Conservation (phyloP, 2,797 vertebrate genomes). For the Orestias chungarensis region DNA sequence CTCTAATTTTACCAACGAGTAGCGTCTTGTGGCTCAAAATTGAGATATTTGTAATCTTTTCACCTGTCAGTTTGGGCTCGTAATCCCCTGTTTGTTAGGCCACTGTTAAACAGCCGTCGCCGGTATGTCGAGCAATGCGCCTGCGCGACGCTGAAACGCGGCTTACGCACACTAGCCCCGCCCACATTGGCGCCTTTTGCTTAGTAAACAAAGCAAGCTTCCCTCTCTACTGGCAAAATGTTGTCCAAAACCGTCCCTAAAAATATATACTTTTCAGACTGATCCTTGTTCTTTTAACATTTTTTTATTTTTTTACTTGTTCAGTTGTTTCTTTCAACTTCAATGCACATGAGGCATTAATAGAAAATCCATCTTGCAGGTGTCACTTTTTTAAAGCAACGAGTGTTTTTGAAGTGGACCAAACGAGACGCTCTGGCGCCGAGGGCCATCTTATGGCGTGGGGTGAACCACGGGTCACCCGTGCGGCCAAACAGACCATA, state of each 20-base stretch:
- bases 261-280: too few species aligned
- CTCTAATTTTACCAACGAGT: neutral
- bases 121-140: slow-evolving; percentile 77
- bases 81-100: slow-evolving; percentile 77
- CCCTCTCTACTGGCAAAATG: too few species aligned
- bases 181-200: slow-evolving; percentile 2
- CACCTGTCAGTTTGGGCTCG: slow-evolving; percentile 78
- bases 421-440: slow-evolving; percentile 14
- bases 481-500: neutral
- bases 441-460: neutral
- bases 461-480: neutral
- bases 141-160: slow-evolving; percentile 53
- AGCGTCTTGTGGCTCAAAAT: neutral
- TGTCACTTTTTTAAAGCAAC: slow-evolving; percentile 2
- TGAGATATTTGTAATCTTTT: slow-evolving; percentile 25
- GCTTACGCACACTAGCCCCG: slow-evolving; percentile 10
- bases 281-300: neutral
- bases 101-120: slow-evolving; percentile 73
- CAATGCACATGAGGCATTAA: slow-evolving; percentile 13
- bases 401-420: neutral
- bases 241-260: neutral
- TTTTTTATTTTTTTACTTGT: too few species aligned
- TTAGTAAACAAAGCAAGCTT: slow-evolving; percentile 4
- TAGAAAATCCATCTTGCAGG: too few species aligned
- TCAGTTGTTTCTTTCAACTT: slow-evolving; percentile 3